A percentile compares a stretch with the other conserved stretches of the same genome.
Evolutionary conservation across 2,113 vertebrate genomes (phyloP).

Genomic region (Fulica atra): DNA sequence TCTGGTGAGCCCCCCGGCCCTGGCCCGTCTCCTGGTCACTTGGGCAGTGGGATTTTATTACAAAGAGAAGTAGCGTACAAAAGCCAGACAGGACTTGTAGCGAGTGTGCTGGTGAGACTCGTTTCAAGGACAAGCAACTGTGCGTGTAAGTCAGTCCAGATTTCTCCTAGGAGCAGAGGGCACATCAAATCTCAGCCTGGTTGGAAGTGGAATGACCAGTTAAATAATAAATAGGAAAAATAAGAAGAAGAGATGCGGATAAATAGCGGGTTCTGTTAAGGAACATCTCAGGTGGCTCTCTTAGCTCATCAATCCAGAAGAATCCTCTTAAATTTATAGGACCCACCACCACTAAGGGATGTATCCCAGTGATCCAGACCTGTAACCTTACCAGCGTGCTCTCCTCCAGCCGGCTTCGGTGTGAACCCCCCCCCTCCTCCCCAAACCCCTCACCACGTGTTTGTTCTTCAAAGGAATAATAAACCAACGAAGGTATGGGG

Average conservation of each 20-base stretch:
- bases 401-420: not conserved
- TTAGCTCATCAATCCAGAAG: not conserved
- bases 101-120: slow-evolving; percentile 81
- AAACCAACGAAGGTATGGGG: slow-evolving; percentile 44
- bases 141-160: slow-evolving; percentile 70
- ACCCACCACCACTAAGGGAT: not conserved
- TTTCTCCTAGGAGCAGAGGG: slow-evolving; percentile 66
- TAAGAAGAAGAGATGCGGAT: slow-evolving; percentile 32
- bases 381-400: not conserved
- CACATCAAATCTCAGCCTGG: slow-evolving; percentile 63
- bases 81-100: slow-evolving; percentile 73
- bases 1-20: slow-evolving; percentile 59
- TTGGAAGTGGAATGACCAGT: slow-evolving; percentile 73
- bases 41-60: slow-evolving; percentile 65
- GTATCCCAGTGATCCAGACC: not conserved
- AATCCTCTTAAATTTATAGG: not conserved
- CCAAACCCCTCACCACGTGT: not conserved
- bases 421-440: not conserved
- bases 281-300: not conserved
- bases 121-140: slow-evolving; percentile 67
- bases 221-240: slow-evolving; percentile 77
- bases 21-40: slow-evolving; percentile 43
- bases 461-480: slow-evolving; percentile 11
- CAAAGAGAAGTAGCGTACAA: slow-evolving; percentile 68
- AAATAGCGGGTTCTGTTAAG: slow-evolving; percentile 52